A percentile compares a stretch with the other conserved stretches of the same genome.
Evolutionary conservation across 2,113 vertebrate genomes (phyloP).

Genomic region (Gymnarchus niloticus): DNA sequence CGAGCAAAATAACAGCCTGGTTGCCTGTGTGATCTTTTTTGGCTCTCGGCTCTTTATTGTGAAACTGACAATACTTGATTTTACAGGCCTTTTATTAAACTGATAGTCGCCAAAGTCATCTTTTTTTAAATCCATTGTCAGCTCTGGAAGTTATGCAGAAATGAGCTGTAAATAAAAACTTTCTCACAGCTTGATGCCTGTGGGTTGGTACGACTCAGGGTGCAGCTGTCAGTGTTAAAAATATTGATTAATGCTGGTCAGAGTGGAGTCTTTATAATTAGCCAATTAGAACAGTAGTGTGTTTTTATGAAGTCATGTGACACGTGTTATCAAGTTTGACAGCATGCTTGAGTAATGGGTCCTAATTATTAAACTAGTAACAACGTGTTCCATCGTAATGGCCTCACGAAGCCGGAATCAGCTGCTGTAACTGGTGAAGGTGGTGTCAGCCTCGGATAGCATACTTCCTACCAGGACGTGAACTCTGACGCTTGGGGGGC

Average conservation of each 20-base stretch:
- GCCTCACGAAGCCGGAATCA: not conserved
- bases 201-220: not conserved
- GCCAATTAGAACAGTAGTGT: not conserved
- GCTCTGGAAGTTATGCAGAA: not conserved
- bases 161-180: not conserved
- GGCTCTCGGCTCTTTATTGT: not conserved
- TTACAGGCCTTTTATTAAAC: not conserved
- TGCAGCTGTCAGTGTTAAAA: constrained; percentile 2
- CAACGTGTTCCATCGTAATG: not conserved
- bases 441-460: not conserved
- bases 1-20: not conserved
- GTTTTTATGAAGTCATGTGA: not conserved
- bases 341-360: not conserved
- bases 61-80: not conserved
- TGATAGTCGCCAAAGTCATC: not conserved
- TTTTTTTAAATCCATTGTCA: not conserved
- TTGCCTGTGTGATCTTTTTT: not conserved
- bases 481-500: no score
- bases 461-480: no score
- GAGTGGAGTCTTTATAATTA: not conserved
- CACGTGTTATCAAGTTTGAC: not conserved
- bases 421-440: not conserved
- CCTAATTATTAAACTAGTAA: not conserved
- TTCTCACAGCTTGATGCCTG: not conserved
- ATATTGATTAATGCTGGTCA: not conserved